Percentiles rank a stretch among this genome's conserved stretches.
Evolutionary conservation across 2,888 invertebrate genomes (phyloP).

Genomic region (Glomeris marginata): DNA sequence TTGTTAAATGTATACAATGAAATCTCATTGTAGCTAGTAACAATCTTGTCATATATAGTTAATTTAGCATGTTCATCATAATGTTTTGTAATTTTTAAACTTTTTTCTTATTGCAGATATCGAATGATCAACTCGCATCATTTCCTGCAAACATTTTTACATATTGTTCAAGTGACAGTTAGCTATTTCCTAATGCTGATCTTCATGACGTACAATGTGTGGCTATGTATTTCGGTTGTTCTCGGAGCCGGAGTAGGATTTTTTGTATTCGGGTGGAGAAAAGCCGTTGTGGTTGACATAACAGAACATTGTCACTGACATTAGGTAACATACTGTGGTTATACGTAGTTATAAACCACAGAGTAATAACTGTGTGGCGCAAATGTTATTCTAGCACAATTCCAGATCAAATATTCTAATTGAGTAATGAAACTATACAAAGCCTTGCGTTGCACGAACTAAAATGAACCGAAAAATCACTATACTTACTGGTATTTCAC

Average conservation of each 20-base stretch:
- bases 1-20: too few relatives aligned
- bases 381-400: too few relatives aligned
- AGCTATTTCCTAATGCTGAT: conserved; percentile 91
- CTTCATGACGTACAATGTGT: conserved; percentile 94
- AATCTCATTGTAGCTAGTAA: too few relatives aligned
- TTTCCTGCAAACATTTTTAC: conserved; percentile 69
- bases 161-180: conserved; percentile 63
- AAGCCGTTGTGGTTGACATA: conserved; percentile 80
- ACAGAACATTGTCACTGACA: conserved; percentile 83
- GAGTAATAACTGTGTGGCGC: too few relatives aligned
- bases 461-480: too few relatives aligned
- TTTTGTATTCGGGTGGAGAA: conserved; percentile 91
- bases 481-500: too few relatives aligned
- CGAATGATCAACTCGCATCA: conserved; percentile 72
- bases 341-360: too few relatives aligned
- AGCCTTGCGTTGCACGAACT: too few relatives aligned
- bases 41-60: too few relatives aligned
- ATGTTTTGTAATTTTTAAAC: conserved; percentile 1
- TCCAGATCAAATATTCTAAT: too few relatives aligned
- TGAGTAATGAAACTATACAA: too few relatives aligned
- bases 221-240: conserved; percentile 79
- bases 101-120: conserved; percentile 41
- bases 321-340: background rate
- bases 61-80: background rate
- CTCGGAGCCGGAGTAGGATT: conserved; percentile 80